A percentile compares a stretch with the other conserved stretches of the same genome.
These are phyloP conservation scores for Malachius bipustulatus DNA, from an alignment of 2,888 invertebrate genomes.

Conservation along the genomic window DNA sequence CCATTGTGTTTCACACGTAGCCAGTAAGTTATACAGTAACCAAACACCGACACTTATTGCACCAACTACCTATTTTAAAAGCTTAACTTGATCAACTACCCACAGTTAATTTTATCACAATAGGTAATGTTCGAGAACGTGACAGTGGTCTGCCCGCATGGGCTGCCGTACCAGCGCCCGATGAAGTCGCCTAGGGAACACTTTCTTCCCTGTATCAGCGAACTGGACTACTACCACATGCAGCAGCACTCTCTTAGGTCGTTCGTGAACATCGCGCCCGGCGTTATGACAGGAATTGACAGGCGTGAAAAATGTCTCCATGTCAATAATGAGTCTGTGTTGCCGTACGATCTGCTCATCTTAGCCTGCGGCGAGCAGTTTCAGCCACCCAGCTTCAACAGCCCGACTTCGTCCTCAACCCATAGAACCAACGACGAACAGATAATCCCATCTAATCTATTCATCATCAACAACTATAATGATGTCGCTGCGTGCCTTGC, in stretches of 20 bases:
- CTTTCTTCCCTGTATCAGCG: slow-evolving; percentile 43
- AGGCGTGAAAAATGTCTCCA: slow-evolving; percentile 46
- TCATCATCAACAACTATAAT: slow-evolving; percentile 45
- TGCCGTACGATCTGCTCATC: slow-evolving; percentile 44
- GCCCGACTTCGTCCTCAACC: slow-evolving; percentile 27
- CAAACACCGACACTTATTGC: too few relatives aligned
- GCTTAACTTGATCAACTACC: too few relatives aligned
- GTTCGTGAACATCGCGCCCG: slow-evolving; percentile 54
- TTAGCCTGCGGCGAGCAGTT: slow-evolving; percentile 47
- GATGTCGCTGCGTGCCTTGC: slow-evolving; percentile 42
- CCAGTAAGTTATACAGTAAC: too few relatives aligned
- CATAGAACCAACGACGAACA: slow-evolving; percentile 25
- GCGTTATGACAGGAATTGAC: slow-evolving; percentile 47
- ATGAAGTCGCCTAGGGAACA: slow-evolving; percentile 32
- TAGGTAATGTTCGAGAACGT: slow-evolving; percentile 55
- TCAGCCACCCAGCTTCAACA: slow-evolving; percentile 40
- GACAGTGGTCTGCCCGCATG: slow-evolving; percentile 55
- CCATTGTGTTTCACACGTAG: too few relatives aligned
- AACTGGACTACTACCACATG: slow-evolving; percentile 42
- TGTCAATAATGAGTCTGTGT: slow-evolving; percentile 35
- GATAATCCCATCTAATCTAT: slow-evolving; percentile 46
- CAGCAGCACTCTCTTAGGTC: slow-evolving; percentile 47
- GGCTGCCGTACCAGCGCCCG: slow-evolving; percentile 37
- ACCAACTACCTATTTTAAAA: too few relatives aligned
- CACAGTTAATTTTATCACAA: slow-evolving; percentile 6